Percentiles rank a stretch among this genome's conserved stretches.
Conservation (phyloP, 2,797 vertebrate genomes). For the Tapirus indicus region DNA sequence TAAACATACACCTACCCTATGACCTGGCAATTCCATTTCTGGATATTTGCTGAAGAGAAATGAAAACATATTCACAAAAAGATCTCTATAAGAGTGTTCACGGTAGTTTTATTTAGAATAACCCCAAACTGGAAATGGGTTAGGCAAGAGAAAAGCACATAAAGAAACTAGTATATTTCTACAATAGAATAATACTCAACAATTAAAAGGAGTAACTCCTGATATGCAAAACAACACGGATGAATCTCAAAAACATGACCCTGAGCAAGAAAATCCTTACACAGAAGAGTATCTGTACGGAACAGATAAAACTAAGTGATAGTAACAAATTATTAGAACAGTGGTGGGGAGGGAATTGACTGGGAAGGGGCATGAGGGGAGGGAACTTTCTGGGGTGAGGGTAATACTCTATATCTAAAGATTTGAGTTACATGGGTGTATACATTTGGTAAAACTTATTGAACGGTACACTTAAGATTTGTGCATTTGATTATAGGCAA, state of each 20-base stretch:
- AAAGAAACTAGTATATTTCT: constrained; percentile 34
- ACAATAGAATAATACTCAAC: background rate
- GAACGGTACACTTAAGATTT: background rate
- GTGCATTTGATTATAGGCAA: background rate
- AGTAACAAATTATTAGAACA: background rate
- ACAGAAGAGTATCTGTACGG: background rate
- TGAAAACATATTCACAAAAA: constrained; percentile 41
- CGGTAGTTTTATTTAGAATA: constrained; percentile 27
- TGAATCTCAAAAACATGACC: background rate
- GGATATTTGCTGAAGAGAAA: constrained; percentile 18
- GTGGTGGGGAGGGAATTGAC: background rate
- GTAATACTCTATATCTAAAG: background rate
- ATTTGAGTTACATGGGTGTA: background rate
- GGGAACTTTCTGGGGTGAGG: background rate
- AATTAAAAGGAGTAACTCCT: background rate
- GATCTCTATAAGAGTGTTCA: background rate
- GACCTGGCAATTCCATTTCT: constrained; percentile 18
- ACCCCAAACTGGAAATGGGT: constrained; percentile 14
- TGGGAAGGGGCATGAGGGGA: background rate
- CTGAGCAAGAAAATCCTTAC: background rate
- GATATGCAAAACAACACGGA: background rate
- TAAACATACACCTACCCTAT: background rate
- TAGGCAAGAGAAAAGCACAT: constrained; percentile 15
- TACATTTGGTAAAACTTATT: background rate
- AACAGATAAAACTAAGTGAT: background rate